These are phyloP conservation scores for Galemys pyrenaicus DNA, from an alignment of 2,113 vertebrate species.

Conservation along the genomic window DNA sequence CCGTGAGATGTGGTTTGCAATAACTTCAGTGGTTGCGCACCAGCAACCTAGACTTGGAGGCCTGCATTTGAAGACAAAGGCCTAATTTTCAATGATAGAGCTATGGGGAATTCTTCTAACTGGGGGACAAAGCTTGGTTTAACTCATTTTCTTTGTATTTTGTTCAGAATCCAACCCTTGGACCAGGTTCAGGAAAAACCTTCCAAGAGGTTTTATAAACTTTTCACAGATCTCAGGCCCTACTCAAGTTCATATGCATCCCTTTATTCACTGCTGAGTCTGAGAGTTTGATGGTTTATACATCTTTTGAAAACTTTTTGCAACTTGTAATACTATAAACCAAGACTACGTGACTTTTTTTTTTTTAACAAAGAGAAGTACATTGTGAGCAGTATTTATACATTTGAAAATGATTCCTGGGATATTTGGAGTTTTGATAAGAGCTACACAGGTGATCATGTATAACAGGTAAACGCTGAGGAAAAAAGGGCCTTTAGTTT, in stretches of 20 bases:
- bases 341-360: neutral
- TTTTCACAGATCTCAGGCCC: slow-evolving; percentile 6
- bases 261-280: neutral
- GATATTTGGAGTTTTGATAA: slow-evolving; percentile 37
- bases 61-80: slow-evolving; percentile 66
- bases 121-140: slow-evolving; percentile 49
- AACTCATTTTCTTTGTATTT: slow-evolving; percentile 71
- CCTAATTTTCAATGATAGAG: slow-evolving; percentile 68
- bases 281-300: neutral
- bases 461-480: slow-evolving; percentile 4
- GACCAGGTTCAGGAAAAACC: slow-evolving; percentile 43
- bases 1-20: slow-evolving; percentile 81
- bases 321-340: slow-evolving; percentile 9
- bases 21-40: slow-evolving; percentile 75
- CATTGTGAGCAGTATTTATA: neutral
- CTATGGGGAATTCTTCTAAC: slow-evolving; percentile 72
- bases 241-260: neutral
- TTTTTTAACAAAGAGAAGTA: neutral
- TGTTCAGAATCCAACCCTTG: slow-evolving; percentile 61
- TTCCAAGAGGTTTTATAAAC: slow-evolving; percentile 55
- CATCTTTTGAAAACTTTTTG: neutral
- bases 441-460: slow-evolving; percentile 1
- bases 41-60: slow-evolving; percentile 54
- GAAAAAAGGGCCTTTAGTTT: neutral
- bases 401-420: slow-evolving; percentile 25